Evolutionary conservation across 2,797 vertebrate genomes (phyloP).

Genomic region (Graptemys geographica): DNA sequence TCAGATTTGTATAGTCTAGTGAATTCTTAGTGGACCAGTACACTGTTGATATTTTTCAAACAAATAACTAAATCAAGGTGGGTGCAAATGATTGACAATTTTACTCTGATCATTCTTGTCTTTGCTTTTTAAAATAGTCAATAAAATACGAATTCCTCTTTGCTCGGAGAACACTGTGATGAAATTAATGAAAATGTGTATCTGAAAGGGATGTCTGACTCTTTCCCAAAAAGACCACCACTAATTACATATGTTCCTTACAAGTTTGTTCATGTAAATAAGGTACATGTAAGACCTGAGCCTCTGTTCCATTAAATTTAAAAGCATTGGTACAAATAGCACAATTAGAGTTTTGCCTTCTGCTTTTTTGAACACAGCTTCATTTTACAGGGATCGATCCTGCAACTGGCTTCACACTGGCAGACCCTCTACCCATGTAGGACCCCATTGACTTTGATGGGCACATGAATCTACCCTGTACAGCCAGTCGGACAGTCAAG

Average conservation of each 20-base stretch:
- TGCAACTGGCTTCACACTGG: not conserved
- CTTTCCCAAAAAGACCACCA: not conserved
- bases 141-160: not conserved
- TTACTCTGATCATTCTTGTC: not conserved
- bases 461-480: not conserved
- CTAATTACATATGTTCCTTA: not conserved
- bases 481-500: not conserved
- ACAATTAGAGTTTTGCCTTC: not conserved
- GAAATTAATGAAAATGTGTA: not conserved
- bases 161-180: not conserved
- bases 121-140: slow-evolving; percentile 20
- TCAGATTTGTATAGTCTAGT: not conserved
- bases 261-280: not conserved
- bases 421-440: not conserved
- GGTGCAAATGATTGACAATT: not conserved
- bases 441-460: not conserved
- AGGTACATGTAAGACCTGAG: not conserved
- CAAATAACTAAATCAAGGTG: not conserved
- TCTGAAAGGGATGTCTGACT: not conserved
- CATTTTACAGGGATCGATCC: not conserved
- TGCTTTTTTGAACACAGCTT: not conserved
- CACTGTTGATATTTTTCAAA: not conserved
- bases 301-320: not conserved
- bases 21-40: not conserved
- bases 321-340: not conserved